Percentiles rank a stretch among this genome's conserved stretches.
Evolutionary conservation across 2,797 vertebrate genomes (phyloP).

Genomic region (Masticophis lateralis): DNA sequence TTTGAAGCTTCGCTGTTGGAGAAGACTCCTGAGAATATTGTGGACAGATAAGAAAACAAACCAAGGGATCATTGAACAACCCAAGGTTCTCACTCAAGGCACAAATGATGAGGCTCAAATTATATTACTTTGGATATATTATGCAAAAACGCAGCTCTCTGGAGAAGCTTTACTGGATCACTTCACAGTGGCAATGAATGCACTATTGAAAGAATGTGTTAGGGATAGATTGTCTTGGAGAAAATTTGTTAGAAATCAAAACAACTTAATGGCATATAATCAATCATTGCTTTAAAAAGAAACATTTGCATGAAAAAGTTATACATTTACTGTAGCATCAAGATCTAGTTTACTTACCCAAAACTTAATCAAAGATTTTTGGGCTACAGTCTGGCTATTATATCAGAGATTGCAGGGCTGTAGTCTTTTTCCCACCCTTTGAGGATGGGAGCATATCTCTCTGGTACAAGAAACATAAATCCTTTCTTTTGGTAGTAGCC

Average conservation of each 20-base stretch:
- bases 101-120: neutral
- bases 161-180: neutral
- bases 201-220: neutral
- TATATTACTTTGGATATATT: neutral
- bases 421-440: neutral
- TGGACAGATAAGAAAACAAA: neutral
- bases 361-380: neutral
- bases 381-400: neutral
- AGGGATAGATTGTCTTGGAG: neutral
- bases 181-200: neutral
- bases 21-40: neutral
- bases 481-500: neutral
- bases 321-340: neutral
- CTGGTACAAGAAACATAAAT: neutral
- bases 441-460: neutral
- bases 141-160: neutral
- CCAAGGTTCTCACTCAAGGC: neutral
- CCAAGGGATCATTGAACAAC: neutral
- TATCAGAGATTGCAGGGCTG: neutral
- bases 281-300: neutral
- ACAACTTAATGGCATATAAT: neutral
- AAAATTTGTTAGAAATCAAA: neutral
- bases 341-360: slow-evolving; percentile 38
- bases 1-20: neutral
- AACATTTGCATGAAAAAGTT: neutral